Evolutionary conservation across 2,888 invertebrate genomes (phyloP).

Genomic region (Marronus borbonicus): DNA sequence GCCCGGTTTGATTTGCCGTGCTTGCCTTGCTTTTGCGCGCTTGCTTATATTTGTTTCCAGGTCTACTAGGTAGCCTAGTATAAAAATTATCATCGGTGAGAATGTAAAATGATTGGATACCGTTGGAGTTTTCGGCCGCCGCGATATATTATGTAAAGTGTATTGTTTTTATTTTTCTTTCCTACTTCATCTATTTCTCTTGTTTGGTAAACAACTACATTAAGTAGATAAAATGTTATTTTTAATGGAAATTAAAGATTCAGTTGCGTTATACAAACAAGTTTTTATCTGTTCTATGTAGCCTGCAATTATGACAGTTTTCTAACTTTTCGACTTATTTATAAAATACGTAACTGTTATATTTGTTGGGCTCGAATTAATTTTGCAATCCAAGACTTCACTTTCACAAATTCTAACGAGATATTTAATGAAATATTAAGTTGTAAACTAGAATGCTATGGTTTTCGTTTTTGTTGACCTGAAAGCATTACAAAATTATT

Average conservation of each 20-base stretch:
- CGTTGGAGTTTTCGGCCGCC: conserved; percentile 16
- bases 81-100: conserved; percentile 30
- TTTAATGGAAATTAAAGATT: neutral
- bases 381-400: too few relatives aligned
- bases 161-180: conserved; percentile 33
- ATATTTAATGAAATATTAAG: too few relatives aligned
- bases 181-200: conserved; percentile 8
- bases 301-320: too few relatives aligned
- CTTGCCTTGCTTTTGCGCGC: conserved; percentile 12
- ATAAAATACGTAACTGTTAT: too few relatives aligned
- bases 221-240: conserved; percentile 32
- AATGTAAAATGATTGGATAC: conserved; percentile 35
- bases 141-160: conserved; percentile 44
- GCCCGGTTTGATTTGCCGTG: conserved; percentile 62
- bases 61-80: conserved; percentile 13
- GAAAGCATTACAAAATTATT: too few relatives aligned
- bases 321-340: too few relatives aligned
- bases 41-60: conserved; percentile 7
- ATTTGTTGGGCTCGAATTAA: too few relatives aligned
- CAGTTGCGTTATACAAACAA: neutral
- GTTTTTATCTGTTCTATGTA: neutral
- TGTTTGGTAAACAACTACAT: conserved; percentile 44
- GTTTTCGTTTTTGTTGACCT: too few relatives aligned
- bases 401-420: too few relatives aligned
- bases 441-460: too few relatives aligned